These are phyloP conservation scores for Amyelois transitella DNA, from an alignment of 1,140 invertebrate genomes.

Conservation along the genomic window DNA sequence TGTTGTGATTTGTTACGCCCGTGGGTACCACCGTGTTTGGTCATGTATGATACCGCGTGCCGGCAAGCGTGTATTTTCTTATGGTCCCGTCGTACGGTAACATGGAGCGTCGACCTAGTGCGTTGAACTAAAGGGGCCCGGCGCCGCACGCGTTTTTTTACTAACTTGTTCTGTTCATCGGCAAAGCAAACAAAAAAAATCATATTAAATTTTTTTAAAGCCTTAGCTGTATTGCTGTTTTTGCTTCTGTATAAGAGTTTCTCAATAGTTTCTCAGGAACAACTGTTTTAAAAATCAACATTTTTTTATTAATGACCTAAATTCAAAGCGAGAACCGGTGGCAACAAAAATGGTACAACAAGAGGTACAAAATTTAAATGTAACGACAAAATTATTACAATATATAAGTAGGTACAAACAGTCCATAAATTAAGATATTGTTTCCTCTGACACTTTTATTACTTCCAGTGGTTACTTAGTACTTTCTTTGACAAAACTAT, in stretches of 20 bases:
- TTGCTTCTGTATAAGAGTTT: too few relatives aligned
- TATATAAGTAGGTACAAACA: not conserved
- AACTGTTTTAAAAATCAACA: too few relatives aligned
- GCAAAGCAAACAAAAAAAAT: too few relatives aligned
- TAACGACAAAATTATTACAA: too few relatives aligned
- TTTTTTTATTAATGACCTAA: too few relatives aligned
- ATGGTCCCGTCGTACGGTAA: constrained; percentile 60
- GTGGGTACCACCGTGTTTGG: constrained; percentile 35
- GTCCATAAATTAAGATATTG: not conserved
- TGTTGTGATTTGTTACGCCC: constrained; percentile 26
- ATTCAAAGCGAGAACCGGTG: too few relatives aligned
- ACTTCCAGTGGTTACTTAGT: not conserved
- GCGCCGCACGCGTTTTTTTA: constrained; percentile 28
- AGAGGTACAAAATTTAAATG: too few relatives aligned
- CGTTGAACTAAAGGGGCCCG: constrained; percentile 59
- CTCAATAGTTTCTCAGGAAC: too few relatives aligned
- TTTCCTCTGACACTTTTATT: too few relatives aligned
- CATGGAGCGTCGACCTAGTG: constrained; percentile 60
- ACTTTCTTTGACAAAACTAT: not conserved
- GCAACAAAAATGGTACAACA: too few relatives aligned
- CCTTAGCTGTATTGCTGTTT: too few relatives aligned
- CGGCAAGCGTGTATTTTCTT: constrained; percentile 46
- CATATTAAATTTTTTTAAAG: too few relatives aligned
- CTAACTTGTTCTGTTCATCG: constrained; percentile 5
- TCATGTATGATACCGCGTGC: constrained; percentile 20